Evolutionary conservation across 2,797 vertebrate genomes (phyloP).

Genomic region (Pseudomugil tenellus): DNA sequence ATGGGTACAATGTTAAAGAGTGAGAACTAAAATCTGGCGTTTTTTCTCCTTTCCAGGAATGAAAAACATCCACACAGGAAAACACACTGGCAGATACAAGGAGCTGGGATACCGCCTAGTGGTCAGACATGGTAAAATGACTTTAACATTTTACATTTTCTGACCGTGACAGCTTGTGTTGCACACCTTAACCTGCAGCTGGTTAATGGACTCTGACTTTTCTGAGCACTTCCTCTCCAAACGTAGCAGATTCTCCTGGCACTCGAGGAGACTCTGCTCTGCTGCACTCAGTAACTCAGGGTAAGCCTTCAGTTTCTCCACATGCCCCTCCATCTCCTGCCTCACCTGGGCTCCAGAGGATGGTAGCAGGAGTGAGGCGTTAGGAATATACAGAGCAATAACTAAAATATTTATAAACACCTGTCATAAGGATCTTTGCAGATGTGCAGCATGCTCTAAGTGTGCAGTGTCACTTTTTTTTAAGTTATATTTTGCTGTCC

Average conservation of each 20-base stretch:
- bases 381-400: constrained; percentile 53
- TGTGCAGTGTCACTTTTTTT: neutral
- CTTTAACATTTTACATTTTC: constrained; percentile 26
- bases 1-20: neutral
- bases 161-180: constrained; percentile 21
- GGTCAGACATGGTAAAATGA: constrained; percentile 53
- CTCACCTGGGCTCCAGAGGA: constrained; percentile 80
- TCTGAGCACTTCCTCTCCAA: constrained; percentile 75
- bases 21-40: constrained; percentile 31
- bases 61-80: constrained; percentile 36
- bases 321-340: constrained; percentile 74
- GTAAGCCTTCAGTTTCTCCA: constrained; percentile 79
- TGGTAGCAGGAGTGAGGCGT: constrained; percentile 5
- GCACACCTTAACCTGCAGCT: constrained; percentile 86
- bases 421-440: constrained; percentile 9
- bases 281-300: constrained; percentile 79
- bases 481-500: neutral
- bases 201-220: constrained; percentile 79
- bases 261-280: constrained; percentile 77
- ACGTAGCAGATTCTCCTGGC: constrained; percentile 78
- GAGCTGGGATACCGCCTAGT: constrained; percentile 53
- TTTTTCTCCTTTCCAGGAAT: neutral
- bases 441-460: constrained; percentile 2
- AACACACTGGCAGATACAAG: constrained; percentile 20
- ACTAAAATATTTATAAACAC: constrained; percentile 9